A percentile compares a stretch with the other conserved stretches of the same genome.
phyloP scores from a whole-genome alignment of 2,113 vertebrate species.

The Cyprinus carpio region DNA sequence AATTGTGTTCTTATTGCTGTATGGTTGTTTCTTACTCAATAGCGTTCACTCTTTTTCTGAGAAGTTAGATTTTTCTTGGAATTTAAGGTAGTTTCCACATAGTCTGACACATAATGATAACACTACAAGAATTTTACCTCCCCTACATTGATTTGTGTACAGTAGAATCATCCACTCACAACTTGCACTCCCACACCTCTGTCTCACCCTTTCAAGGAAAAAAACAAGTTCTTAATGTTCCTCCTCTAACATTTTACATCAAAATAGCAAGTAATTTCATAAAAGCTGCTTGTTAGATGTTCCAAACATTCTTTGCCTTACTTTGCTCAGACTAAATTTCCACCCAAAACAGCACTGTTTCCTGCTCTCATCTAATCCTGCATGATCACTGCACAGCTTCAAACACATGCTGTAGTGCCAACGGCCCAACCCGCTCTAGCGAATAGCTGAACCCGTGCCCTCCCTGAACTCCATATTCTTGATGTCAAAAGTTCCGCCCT shows the following conservation, averaged over 20 bases:
- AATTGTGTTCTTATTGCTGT: neutral
- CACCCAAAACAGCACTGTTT: conserved; percentile 33
- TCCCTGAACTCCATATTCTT: conserved; percentile 15
- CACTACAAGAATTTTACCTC: conserved; percentile 64
- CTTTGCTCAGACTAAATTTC: neutral
- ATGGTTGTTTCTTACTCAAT: neutral
- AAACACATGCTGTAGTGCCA: conserved; percentile 7
- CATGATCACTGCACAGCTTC: conserved; percentile 32
- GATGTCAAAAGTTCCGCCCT: conserved; percentile 31
- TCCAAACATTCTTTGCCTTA: neutral
- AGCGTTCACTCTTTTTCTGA: neutral
- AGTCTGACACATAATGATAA: conserved; percentile 63
- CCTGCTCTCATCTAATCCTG: conserved; percentile 34
- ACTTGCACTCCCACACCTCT: neutral
- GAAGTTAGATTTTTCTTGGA: neutral
- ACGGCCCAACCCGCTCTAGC: neutral
- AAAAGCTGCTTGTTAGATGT: neutral
- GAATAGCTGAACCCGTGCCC: conserved; percentile 24
- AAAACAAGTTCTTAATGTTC: neutral
- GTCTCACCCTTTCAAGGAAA: neutral
- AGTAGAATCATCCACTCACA: conserved; percentile 58
- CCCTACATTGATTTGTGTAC: conserved; percentile 45
- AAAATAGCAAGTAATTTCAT: neutral
- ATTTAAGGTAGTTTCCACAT: conserved; percentile 26
- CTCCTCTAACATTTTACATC: neutral